A percentile compares a stretch with the other conserved stretches of the same genome.
Evolutionary conservation across 2,113 vertebrate genomes (phyloP).

Genomic region (Prionailurus viverrinus): DNA sequence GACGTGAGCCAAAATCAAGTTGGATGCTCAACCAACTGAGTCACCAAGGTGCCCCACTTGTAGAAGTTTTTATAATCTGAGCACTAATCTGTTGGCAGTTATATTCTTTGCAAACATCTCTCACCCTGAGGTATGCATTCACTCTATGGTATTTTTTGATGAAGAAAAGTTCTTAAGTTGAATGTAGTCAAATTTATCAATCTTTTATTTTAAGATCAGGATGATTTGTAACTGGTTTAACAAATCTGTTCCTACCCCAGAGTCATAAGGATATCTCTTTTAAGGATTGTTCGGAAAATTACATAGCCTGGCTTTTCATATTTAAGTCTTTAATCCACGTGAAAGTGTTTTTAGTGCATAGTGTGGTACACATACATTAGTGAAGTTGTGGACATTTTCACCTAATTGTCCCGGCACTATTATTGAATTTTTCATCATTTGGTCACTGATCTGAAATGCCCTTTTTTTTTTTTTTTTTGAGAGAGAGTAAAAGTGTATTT

Average conservation of each 20-base stretch:
- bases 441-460: conserved; percentile 13
- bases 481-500: too few relatives aligned
- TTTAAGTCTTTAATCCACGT: background rate
- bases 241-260: background rate
- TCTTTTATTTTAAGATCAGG: conserved; percentile 17
- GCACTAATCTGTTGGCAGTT: background rate
- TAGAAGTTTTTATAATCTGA: background rate
- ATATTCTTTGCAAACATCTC: background rate
- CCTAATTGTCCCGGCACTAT: background rate
- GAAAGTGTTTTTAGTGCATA: background rate
- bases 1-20: too few relatives aligned
- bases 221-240: background rate
- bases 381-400: background rate
- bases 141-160: background rate
- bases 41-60: background rate
- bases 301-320: background rate
- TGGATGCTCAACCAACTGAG: too few relatives aligned
- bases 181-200: background rate
- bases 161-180: background rate
- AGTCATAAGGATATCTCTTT: background rate
- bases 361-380: background rate
- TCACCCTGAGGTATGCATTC: background rate
- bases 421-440: conserved; percentile 22
- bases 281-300: background rate
- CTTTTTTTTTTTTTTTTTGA: too few relatives aligned